phyloP scores from a whole-genome alignment of 1,140 invertebrate species.

The Achroia grisella region DNA sequence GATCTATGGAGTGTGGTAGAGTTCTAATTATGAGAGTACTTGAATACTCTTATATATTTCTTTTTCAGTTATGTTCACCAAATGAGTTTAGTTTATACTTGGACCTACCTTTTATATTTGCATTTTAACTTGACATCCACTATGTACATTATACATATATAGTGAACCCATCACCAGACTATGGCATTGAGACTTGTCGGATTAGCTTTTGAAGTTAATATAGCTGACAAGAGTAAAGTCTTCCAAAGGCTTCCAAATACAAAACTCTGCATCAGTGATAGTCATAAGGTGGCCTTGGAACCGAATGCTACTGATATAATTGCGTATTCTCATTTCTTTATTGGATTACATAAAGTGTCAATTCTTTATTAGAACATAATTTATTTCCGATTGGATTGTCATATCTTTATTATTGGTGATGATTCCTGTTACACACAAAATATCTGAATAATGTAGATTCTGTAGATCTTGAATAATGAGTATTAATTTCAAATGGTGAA shows the following conservation, averaged over 20 bases:
- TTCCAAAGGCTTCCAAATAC: background rate
- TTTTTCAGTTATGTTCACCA: conserved; percentile 49
- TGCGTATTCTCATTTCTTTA: conserved; percentile 52
- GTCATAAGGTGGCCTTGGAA: conserved; percentile 12
- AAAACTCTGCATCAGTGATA: conserved; percentile 17
- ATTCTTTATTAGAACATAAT: too few relatives aligned
- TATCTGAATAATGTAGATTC: too few relatives aligned
- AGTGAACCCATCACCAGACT: too few relatives aligned
- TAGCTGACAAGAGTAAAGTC: conserved; percentile 15
- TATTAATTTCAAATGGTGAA: too few relatives aligned
- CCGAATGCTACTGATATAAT: conserved; percentile 48
- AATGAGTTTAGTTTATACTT: conserved; percentile 47
- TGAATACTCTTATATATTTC: too few relatives aligned
- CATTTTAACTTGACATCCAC: conserved; percentile 23
- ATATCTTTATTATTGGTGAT: too few relatives aligned
- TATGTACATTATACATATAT: conserved; percentile 42
- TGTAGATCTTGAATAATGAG: too few relatives aligned
- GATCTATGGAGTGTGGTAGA: too few relatives aligned
- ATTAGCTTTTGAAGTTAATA: conserved; percentile 48
- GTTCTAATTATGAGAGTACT: too few relatives aligned
- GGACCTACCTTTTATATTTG: conserved; percentile 42
- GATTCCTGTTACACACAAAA: too few relatives aligned
- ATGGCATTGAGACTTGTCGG: conserved; percentile 53
- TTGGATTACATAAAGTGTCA: conserved; percentile 54
- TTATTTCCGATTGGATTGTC: too few relatives aligned